Base-by-base conservation (phyloP, 2,888 invertebrate genomes). In the Epicampocera succincta region DNA sequence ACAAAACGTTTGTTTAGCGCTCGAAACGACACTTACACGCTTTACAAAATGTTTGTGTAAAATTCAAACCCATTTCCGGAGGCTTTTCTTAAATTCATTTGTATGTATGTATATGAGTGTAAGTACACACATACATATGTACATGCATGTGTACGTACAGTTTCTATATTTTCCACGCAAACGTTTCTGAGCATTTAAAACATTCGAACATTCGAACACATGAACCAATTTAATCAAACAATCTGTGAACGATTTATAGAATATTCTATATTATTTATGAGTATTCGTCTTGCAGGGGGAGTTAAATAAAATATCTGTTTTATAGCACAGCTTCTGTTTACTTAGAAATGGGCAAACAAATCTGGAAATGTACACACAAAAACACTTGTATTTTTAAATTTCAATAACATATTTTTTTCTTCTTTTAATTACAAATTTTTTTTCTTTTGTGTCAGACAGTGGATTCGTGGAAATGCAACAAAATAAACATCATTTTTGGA, bases 201-300 rank as follows among this genome's bases (percentile, higher is more conserved):
- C 9, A 33, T 8, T 25, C 33, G 33, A 33, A 33, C 33, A 60
- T 50, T 33, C 40, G 29, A 56, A 77, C 63, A 44, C 17, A 50
- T 58, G 71, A 65, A 65, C 65, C 68, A 81, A 76, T 77, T 77
- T 73, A 66, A 77, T 81, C 77, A 77, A 81, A 81, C 60, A 69
- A 65, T 72, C 77, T 76, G 66, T 66, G 72, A 80, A 60, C 72
- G 68, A 81, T 81, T 76, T 77, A 81, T 81, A 68, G 76, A 77
- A 77, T 42, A 48, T 77, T 56, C 33, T 77, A 29, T 71, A 54
- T 63, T 58, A 71, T 65, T 63, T 46, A 50, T 58, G 19, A 65
- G 46, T 56, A 38, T 48, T 50, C n/a, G 38, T 61, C 8, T n/a
- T 60, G 33, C 44, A 52, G 40, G 25, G 19, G 60, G 61, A 69